Evolutionary conservation across 2,113 vertebrate genomes (phyloP).

Genomic region (Calidris pygmaea): DNA sequence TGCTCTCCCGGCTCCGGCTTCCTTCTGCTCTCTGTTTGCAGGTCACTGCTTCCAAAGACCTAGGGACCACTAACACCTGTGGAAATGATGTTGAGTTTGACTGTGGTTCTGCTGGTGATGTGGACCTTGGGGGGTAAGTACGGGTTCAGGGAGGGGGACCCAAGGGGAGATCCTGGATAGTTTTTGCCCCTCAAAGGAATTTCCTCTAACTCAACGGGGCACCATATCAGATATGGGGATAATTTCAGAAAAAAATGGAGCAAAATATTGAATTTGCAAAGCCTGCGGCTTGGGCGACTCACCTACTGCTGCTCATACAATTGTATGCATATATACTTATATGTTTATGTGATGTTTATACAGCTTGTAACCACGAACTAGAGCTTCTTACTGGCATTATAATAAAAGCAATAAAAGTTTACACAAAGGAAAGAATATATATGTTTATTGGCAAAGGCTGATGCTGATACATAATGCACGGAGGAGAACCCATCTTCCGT

Average conservation of each 20-base stretch:
- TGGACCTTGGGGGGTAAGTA: constrained; percentile 52
- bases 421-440: not conserved
- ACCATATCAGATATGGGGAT: not conserved
- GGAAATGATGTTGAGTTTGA: not conserved
- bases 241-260: not conserved
- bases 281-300: not conserved
- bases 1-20: not conserved
- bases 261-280: not conserved
- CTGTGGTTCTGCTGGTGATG: not conserved
- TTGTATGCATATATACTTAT: not conserved
- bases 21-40: not conserved
- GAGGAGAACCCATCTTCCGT: rapidly evolving
- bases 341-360: not conserved
- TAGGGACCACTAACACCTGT: rapidly evolving
- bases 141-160: not conserved
- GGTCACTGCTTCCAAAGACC: not conserved
- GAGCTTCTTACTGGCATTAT: not conserved
- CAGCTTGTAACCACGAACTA: not conserved
- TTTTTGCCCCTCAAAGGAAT: not conserved
- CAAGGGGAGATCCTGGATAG: not conserved
- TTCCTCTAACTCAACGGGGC: not conserved
- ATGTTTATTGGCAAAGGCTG: not conserved
- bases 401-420: not conserved
- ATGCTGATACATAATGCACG: rapidly evolving
- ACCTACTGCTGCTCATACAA: not conserved